Evolutionary conservation across 2,113 vertebrate species (phyloP).

Genomic region (Ophthalmolycus amberensis): DNA sequence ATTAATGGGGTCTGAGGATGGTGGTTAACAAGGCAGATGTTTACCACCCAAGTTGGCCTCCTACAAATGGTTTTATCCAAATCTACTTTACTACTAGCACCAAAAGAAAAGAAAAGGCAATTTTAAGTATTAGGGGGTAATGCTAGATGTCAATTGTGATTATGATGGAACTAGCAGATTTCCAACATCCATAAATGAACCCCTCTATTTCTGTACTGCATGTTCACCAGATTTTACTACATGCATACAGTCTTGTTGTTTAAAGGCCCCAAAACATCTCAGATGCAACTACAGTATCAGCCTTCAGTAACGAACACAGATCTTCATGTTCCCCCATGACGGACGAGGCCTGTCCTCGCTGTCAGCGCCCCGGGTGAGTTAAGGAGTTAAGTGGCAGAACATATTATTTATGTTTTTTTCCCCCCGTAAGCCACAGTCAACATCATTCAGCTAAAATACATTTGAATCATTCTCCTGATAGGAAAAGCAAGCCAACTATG

Average conservation of each 20-base stretch:
- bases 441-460: slow-evolving; percentile 69
- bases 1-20: slow-evolving; percentile 62
- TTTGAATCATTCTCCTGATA: slow-evolving; percentile 70
- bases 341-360: slow-evolving; percentile 60
- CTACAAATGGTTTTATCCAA: slow-evolving; percentile 25
- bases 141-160: slow-evolving; percentile 43
- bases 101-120: slow-evolving; percentile 31
- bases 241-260: slow-evolving; percentile 6
- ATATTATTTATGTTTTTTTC: slow-evolving; percentile 69
- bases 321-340: slow-evolving; percentile 45
- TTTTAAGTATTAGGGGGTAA: slow-evolving; percentile 40
- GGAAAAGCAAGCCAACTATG: slow-evolving; percentile 50
- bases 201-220: neutral
- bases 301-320: slow-evolving; percentile 29
- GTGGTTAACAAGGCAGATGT: slow-evolving; percentile 68
- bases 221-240: slow-evolving; percentile 34
- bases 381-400: slow-evolving; percentile 64
- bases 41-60: slow-evolving; percentile 70
- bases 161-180: slow-evolving; percentile 33
- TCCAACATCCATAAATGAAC: slow-evolving; percentile 6
- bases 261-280: slow-evolving; percentile 30
- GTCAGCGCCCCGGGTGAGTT: slow-evolving; percentile 71
- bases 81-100: slow-evolving; percentile 24
- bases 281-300: slow-evolving; percentile 42
- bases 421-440: slow-evolving; percentile 58